These are phyloP conservation scores for Larimichthys polyactis DNA, from an alignment of 2,113 vertebrate genomes.

Conservation along the genomic window DNA sequence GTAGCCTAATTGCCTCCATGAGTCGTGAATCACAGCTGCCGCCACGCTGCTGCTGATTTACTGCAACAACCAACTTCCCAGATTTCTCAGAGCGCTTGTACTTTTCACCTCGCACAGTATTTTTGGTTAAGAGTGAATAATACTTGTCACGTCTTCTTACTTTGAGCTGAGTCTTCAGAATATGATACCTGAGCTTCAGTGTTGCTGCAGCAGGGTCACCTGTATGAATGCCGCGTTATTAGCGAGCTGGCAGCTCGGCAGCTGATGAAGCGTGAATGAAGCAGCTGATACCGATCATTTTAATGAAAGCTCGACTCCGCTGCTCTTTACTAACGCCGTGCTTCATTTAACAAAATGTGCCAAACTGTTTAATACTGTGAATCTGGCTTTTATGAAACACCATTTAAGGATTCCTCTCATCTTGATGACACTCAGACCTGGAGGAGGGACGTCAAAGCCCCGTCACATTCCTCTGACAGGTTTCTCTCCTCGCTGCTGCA, in stretches of 20 bases:
- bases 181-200: not conserved
- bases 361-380: not conserved
- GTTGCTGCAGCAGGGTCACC: not conserved
- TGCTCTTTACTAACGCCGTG: not conserved
- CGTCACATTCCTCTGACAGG: too few species aligned
- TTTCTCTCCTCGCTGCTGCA: not conserved
- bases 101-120: too few species aligned
- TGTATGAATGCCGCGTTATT: not conserved
- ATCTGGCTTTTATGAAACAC: not conserved
- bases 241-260: not conserved
- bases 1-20: not conserved
- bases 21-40: not conserved
- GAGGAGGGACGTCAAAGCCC: too few species aligned
- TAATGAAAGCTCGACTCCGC: too few species aligned
- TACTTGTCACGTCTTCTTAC: too few species aligned
- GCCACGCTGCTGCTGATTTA: not conserved
- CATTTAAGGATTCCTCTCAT: not conserved
- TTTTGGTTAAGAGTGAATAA: too few species aligned
- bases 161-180: too few species aligned
- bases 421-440: not conserved
- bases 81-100: not conserved
- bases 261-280: too few species aligned
- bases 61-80: not conserved
- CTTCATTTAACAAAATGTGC: not conserved
- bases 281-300: too few species aligned